A percentile compares a stretch with the other conserved stretches of the same genome.
phyloP scores from a whole-genome alignment of 2,888 invertebrate species.

The Anaspis maculata region DNA sequence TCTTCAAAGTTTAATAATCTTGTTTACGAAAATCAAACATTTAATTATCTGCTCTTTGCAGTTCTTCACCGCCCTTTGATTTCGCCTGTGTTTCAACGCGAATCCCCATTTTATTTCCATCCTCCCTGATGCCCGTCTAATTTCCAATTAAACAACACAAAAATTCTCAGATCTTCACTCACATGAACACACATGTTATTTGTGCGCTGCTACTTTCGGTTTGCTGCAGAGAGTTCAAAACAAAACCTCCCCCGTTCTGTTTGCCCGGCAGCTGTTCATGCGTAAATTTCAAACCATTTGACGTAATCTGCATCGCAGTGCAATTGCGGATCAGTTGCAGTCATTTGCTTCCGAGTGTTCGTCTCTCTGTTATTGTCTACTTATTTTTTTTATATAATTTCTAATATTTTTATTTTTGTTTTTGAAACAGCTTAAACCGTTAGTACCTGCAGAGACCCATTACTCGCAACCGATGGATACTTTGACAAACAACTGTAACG shows the following conservation, averaged over 20 bases:
- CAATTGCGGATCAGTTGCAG: constrained; percentile 1
- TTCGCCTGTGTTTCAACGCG: too few species aligned
- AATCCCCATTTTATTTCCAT: too few species aligned
- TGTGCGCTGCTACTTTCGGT: too few species aligned
- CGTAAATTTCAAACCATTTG: too few species aligned
- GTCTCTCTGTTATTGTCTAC: constrained; percentile 2
- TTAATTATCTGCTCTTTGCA: too few species aligned
- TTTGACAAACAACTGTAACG: constrained; percentile 8
- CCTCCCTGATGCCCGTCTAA: too few species aligned
- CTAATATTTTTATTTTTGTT: constrained; percentile 7
- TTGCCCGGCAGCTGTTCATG: constrained; percentile 17
- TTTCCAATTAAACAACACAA: too few species aligned
- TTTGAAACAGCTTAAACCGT: constrained; percentile 8
- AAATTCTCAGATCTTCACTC: neutral
- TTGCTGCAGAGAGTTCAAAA: constrained; percentile 17
- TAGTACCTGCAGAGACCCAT: neutral
- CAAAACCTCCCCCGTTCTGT: constrained; percentile 16
- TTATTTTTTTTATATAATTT: constrained; percentile 3
- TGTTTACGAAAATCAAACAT: too few species aligned
- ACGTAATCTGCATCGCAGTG: too few species aligned
- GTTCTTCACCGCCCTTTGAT: too few species aligned
- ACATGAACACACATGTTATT: neutral
- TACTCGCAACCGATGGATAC: constrained; percentile 16
- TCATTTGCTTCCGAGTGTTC: constrained; percentile 1
- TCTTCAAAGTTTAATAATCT: too few species aligned